Conservation (phyloP, 2,113 vertebrate species). For the Gymnarchus niloticus region DNA sequence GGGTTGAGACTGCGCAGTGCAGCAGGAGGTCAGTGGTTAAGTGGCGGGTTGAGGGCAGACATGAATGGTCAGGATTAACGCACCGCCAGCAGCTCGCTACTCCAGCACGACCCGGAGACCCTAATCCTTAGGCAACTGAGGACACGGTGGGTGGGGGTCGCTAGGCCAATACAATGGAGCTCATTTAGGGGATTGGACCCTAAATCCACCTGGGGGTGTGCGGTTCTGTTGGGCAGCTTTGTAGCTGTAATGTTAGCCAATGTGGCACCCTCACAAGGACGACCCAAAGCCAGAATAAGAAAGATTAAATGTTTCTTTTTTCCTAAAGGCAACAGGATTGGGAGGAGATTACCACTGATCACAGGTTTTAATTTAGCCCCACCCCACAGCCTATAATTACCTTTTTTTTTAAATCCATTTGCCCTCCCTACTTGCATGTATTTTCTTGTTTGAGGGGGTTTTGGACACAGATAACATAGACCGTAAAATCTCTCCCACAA, state of each 20-base stretch:
- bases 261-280: constrained; percentile 37
- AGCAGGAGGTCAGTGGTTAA: too few relatives aligned
- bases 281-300: background rate
- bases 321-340: background rate
- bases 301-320: constrained; percentile 12
- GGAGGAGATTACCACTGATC: constrained; percentile 23
- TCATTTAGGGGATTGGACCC: constrained; percentile 55
- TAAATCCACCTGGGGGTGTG: constrained; percentile 46
- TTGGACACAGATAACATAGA: background rate
- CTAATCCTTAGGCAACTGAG: background rate
- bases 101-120: background rate
- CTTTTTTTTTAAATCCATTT: background rate
- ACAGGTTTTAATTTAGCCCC: constrained; percentile 15
- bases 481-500: background rate
- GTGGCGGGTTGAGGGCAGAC: too few relatives aligned
- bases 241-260: constrained; percentile 48
- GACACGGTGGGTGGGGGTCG: constrained; percentile 27
- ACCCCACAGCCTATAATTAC: constrained; percentile 18
- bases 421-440: background rate
- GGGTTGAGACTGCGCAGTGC: background rate
- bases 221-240: background rate
- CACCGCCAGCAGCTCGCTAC: background rate
- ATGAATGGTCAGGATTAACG: background rate
- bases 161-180: constrained; percentile 56
- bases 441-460: background rate